A percentile compares a stretch with the other conserved stretches of the same genome.
phyloP scores from a whole-genome alignment of 2,113 vertebrate species.

The Donacobius atricapilla region DNA sequence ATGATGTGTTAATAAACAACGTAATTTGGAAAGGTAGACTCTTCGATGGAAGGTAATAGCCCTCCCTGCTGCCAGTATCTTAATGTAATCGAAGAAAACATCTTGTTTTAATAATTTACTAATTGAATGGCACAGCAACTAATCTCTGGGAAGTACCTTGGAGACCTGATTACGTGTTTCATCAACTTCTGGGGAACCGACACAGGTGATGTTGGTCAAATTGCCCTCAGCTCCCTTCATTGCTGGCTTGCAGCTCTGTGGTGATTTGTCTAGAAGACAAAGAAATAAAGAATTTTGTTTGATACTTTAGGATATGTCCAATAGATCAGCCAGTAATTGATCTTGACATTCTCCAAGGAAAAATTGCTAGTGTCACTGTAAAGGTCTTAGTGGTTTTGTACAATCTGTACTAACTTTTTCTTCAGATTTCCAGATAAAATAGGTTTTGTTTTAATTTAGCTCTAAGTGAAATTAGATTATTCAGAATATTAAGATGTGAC shows the following conservation, averaged over 20 bases:
- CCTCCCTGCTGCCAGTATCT: not conserved
- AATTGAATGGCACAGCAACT: not conserved
- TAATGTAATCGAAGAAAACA: not conserved
- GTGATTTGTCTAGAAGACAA: constrained; percentile 44
- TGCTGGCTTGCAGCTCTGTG: not conserved
- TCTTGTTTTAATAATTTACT: constrained; percentile 29
- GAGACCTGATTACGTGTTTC: not conserved
- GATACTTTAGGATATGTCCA: not conserved
- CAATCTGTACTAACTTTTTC: not conserved
- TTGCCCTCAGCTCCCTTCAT: not conserved
- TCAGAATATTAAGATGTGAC: not conserved
- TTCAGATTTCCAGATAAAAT: not conserved
- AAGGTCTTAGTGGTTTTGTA: not conserved
- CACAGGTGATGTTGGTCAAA: not conserved
- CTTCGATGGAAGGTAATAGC: not conserved
- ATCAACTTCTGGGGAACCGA: not conserved
- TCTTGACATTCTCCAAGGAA: not conserved
- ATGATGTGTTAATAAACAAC: constrained; percentile 14
- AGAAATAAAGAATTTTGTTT: not conserved
- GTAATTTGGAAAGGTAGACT: constrained; percentile 26
- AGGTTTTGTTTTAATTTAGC: not conserved
- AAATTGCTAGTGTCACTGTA: fast-evolving
- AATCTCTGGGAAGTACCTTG: constrained; percentile 27
- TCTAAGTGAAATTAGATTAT: not conserved
- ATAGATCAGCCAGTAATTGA: not conserved